phyloP scores from a whole-genome alignment of 53 echinoderm and acorn worm genomes.

The Paracentrotus lividus region DNA sequence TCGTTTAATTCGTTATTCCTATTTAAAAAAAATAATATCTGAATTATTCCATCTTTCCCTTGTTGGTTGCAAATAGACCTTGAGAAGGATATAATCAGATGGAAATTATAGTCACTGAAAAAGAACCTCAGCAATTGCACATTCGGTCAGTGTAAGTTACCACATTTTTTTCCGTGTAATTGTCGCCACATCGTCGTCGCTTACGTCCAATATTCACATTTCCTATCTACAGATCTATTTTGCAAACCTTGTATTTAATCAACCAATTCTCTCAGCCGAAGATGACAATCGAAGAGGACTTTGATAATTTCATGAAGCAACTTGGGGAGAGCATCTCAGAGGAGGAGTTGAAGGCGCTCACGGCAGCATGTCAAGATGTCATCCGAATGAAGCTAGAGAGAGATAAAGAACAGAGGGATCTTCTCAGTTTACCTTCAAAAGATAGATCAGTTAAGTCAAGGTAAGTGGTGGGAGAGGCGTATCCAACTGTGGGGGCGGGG shows the following conservation, averaged over 20 bases:
- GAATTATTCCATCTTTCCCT: no score
- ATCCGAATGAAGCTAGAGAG: conserved; percentile 87
- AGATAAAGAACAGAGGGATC: conserved; percentile 88
- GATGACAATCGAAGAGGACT: conserved; percentile 82
- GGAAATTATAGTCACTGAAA: no score
- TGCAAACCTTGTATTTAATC: not conserved
- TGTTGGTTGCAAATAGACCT: no score
- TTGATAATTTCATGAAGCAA: conserved; percentile 94
- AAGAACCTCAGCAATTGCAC: no score
- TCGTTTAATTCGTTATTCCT: no score
- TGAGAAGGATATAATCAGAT: no score
- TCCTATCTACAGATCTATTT: no score
- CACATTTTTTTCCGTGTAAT: no score
- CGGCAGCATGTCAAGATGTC: conserved; percentile 94
- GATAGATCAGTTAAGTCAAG: conserved; percentile 87
- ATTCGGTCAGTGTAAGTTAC: no score
- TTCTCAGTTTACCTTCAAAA: conserved; percentile 95
- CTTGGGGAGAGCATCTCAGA: conserved; percentile 97
- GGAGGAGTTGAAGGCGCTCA: conserved; percentile 85
- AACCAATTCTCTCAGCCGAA: not conserved
- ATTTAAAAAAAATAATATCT: no score
- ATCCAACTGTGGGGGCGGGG: not conserved
- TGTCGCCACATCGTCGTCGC: no score
- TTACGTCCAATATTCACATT: no score
- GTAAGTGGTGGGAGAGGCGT: conserved; percentile 61